Conservation (phyloP, 2,888 invertebrate species). For the Celastrina argiolus region DNA sequence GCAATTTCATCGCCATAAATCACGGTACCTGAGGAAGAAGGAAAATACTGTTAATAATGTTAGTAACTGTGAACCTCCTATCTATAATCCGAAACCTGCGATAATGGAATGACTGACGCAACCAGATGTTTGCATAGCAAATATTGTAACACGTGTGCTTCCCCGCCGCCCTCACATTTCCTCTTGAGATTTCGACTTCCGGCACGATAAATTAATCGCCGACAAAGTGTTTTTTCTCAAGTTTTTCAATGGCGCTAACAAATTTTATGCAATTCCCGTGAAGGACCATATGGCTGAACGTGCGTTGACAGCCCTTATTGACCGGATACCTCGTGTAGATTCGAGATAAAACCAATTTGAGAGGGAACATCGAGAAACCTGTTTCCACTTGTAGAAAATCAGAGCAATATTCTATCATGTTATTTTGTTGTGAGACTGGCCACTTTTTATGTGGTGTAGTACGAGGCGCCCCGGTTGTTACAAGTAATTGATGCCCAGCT, state of each 20-base stretch:
- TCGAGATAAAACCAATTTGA: conserved; percentile 40
- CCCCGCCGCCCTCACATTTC: conserved; percentile 68
- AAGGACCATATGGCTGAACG: conserved; percentile 55
- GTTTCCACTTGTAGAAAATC: conserved; percentile 52
- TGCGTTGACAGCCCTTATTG: conserved; percentile 44
- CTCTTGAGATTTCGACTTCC: conserved; percentile 77
- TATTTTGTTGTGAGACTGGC: conserved; percentile 57
- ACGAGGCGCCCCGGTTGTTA: conserved; percentile 69
- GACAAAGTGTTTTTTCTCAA: conserved; percentile 56
- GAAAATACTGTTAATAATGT: conserved; percentile 36
- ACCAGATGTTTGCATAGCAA: conserved; percentile 73
- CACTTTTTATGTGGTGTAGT: conserved; percentile 61
- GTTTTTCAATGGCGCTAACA: conserved; percentile 57
- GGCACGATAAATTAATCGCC: conserved; percentile 71
- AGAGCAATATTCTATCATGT: conserved; percentile 34
- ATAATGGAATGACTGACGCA: conserved; percentile 52
- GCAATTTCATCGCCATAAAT: conserved; percentile 71
- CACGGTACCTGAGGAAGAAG: conserved; percentile 65
- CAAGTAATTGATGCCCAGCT: conserved; percentile 63
- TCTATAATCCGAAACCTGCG: conserved; percentile 36
- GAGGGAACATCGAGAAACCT: conserved; percentile 42
- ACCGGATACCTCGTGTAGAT: conserved; percentile 53
- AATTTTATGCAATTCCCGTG: conserved; percentile 44
- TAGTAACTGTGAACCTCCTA: conserved; percentile 33
- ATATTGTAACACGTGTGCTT: conserved; percentile 77